Conservation (phyloP, 2,113 vertebrate genomes). For the chimpanzee (Pan troglodytes) region DNA sequence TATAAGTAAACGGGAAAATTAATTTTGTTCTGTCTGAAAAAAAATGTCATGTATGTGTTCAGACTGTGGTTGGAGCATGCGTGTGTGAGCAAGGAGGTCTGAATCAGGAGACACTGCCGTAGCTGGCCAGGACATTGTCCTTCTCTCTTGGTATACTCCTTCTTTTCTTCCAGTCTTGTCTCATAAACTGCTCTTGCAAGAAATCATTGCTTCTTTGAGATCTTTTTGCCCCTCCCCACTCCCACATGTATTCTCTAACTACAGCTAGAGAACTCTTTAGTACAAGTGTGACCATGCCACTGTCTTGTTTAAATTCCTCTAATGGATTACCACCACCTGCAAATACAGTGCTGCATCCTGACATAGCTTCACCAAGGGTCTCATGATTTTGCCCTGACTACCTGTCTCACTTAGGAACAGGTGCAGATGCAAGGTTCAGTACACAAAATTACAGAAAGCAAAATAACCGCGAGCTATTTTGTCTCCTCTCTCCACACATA, state of each 20-base stretch:
- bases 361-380: neutral
- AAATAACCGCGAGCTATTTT: neutral
- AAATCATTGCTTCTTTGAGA: neutral
- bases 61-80: neutral
- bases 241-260: neutral
- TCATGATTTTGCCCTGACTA: neutral
- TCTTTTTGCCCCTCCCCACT: neutral
- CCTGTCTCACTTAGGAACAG: neutral
- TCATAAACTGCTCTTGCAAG: neutral
- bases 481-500: accelerated
- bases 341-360: neutral
- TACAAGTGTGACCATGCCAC: neutral
- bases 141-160: neutral
- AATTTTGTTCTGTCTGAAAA: neutral
- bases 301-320: neutral
- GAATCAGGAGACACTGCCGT: too few relatives aligned
- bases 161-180: neutral
- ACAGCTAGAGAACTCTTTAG: neutral
- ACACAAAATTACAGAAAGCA: neutral
- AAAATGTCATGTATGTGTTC: neutral
- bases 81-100: neutral
- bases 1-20: neutral
- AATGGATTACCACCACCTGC: neutral
- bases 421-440: neutral
- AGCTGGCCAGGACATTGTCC: neutral